Percentiles rank a stretch among this genome's conserved stretches.
Evolutionary conservation across 2,888 invertebrate genomes (phyloP).

Genomic region (Hyles lineata): DNA sequence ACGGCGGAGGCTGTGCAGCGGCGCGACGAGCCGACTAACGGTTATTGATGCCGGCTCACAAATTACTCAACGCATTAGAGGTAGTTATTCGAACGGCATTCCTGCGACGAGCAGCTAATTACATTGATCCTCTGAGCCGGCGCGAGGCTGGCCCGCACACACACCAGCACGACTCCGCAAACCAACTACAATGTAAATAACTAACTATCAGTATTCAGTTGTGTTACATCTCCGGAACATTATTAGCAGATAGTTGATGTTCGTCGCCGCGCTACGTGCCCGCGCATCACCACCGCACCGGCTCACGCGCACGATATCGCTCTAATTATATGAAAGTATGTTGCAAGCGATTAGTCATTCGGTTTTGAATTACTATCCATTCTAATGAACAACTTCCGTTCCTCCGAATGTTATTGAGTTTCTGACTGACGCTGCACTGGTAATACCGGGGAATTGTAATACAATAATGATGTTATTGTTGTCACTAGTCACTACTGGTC

Average conservation of each 20-base stretch:
- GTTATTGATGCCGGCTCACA: constrained; percentile 8
- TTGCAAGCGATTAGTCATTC: constrained; percentile 17
- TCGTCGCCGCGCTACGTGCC: background rate
- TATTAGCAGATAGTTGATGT: constrained; percentile 14
- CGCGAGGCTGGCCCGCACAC: background rate
- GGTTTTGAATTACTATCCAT: constrained; percentile 20
- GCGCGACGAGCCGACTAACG: constrained; percentile 2
- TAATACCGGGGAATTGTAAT: background rate
- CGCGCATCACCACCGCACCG: background rate
- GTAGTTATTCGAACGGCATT: constrained; percentile 17
- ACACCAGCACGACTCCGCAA: background rate
- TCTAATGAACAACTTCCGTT: constrained; percentile 20
- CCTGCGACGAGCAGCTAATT: constrained; percentile 9
- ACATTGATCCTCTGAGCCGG: constrained; percentile 5
- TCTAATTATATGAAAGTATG: constrained; percentile 14
- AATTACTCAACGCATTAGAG: constrained; percentile 22
- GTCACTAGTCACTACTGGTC: too few species aligned
- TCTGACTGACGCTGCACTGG: background rate
- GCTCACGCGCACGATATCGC: background rate
- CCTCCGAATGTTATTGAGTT: constrained; percentile 15
- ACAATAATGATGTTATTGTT: background rate
- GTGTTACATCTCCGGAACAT: background rate
- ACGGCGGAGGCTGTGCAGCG: background rate
- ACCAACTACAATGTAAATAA: background rate
- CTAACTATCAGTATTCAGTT: background rate